These are phyloP conservation scores for Tenthredo distinguenda DNA, from an alignment of 2,888 invertebrate species.

Conservation along the genomic window DNA sequence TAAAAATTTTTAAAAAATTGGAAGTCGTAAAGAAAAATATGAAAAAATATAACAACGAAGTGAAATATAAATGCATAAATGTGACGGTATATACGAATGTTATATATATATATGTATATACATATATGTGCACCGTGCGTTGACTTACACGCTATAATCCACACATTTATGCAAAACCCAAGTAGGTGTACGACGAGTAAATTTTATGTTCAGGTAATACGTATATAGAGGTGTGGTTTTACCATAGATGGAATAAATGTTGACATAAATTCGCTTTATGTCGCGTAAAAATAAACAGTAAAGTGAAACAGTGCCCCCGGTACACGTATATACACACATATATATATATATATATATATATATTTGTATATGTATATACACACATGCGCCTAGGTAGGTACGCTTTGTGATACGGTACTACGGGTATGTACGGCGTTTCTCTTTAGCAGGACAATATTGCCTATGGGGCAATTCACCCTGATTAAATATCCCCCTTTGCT, in stretches of 20 bases:
- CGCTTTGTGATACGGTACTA: neutral
- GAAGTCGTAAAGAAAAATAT: neutral
- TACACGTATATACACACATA: neutral
- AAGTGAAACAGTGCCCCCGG: conserved; percentile 5
- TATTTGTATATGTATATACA: neutral
- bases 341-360: neutral
- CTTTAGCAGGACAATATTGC: conserved; percentile 38
- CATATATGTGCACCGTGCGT: neutral
- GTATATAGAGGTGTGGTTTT: neutral
- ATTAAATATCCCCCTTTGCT: conserved; percentile 23
- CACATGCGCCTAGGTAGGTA: too few species aligned
- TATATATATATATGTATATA: too few species aligned
- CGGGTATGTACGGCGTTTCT: neutral
- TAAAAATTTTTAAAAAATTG: neutral
- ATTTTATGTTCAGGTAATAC: conserved; percentile 12
- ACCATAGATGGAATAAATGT: neutral
- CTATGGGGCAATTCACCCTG: conserved; percentile 33
- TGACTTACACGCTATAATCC: neutral
- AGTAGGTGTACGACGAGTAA: conserved; percentile 7
- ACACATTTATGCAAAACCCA: neutral
- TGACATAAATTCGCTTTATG: conserved; percentile 30
- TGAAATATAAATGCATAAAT: neutral
- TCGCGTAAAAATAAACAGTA: conserved; percentile 41
- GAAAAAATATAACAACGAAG: neutral
- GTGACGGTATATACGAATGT: too few species aligned